These are phyloP conservation scores for Ornithoptera alexandrae DNA, from an alignment of 2,888 invertebrate species.

Conservation along the genomic window DNA sequence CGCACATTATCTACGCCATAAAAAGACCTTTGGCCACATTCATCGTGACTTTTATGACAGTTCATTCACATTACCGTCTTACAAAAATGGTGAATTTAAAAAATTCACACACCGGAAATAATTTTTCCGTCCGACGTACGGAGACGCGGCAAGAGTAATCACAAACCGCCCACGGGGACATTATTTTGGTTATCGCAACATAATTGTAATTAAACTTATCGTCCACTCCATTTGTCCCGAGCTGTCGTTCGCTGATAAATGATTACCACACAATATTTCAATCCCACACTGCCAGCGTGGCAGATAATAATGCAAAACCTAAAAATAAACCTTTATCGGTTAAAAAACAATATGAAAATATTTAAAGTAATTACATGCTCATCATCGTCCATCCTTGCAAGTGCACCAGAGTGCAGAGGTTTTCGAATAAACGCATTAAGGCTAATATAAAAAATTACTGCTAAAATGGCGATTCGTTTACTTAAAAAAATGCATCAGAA, in stretches of 20 bases:
- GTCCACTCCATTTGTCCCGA: constrained; percentile 18
- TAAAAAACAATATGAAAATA: too few relatives aligned
- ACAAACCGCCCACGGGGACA: constrained; percentile 23
- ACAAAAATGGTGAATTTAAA: constrained; percentile 16
- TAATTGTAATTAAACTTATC: constrained; percentile 29
- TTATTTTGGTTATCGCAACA: constrained; percentile 23
- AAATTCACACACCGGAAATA: constrained; percentile 27
- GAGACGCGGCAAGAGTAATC: constrained; percentile 20
- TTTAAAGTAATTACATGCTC: too few relatives aligned
- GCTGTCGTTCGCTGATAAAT: constrained; percentile 15
- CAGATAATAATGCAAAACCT: constrained; percentile 19
- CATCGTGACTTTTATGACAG: neutral
- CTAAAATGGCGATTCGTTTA: constrained; percentile 10
- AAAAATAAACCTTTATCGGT: too few relatives aligned
- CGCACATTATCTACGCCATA: too few relatives aligned
- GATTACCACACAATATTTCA: constrained; percentile 24
- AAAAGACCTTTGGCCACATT: too few relatives aligned
- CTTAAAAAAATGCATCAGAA: constrained; percentile 32
- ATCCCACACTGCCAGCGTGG: constrained; percentile 25
- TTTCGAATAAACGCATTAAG: too few relatives aligned
- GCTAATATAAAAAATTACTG: neutral
- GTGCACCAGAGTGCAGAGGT: too few relatives aligned
- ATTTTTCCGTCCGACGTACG: constrained; percentile 14
- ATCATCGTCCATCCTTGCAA: too few relatives aligned
- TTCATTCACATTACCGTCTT: constrained; percentile 8